phyloP scores from a whole-genome alignment of 2,888 invertebrate species.

The Morpho deidamia region DNA sequence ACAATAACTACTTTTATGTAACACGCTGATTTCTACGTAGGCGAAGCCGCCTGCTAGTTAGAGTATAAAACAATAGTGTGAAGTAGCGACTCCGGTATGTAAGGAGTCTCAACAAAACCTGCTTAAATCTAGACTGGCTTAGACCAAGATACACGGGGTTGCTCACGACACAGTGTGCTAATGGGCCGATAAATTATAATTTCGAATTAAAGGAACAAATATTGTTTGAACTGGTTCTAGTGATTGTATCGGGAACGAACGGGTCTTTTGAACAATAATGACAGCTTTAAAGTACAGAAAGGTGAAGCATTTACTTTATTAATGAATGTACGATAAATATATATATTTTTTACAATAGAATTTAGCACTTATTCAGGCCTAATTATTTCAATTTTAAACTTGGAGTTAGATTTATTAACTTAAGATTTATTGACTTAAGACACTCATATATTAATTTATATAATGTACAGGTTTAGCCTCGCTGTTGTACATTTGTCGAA shows the following conservation, averaged over 20 bases:
- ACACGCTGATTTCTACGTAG: too few species aligned
- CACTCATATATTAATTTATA: too few species aligned
- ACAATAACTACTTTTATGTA: too few species aligned
- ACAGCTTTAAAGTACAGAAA: background rate
- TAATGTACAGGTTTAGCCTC: too few species aligned
- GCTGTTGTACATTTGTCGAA: too few species aligned
- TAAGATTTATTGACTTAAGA: too few species aligned
- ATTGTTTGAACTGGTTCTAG: conserved; percentile 13
- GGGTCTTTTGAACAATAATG: conserved; percentile 1
- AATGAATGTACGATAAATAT: too few species aligned
- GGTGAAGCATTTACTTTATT: background rate
- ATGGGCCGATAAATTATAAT: conserved; percentile 56
- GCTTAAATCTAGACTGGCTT: background rate
- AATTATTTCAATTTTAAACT: too few species aligned
- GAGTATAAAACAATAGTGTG: conserved; percentile 40
- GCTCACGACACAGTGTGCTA: conserved; percentile 33
- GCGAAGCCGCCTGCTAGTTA: too few species aligned
- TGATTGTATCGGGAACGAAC: conserved; percentile 8
- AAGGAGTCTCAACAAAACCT: conserved; percentile 5
- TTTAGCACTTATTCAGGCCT: too few species aligned
- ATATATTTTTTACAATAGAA: too few species aligned
- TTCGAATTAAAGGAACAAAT: conserved; percentile 30
- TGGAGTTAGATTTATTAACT: too few species aligned
- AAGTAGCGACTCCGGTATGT: conserved; percentile 40
- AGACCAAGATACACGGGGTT: conserved; percentile 10